Conservation (phyloP, 2,888 invertebrate species). For the Amblyjoppa proteus region DNA sequence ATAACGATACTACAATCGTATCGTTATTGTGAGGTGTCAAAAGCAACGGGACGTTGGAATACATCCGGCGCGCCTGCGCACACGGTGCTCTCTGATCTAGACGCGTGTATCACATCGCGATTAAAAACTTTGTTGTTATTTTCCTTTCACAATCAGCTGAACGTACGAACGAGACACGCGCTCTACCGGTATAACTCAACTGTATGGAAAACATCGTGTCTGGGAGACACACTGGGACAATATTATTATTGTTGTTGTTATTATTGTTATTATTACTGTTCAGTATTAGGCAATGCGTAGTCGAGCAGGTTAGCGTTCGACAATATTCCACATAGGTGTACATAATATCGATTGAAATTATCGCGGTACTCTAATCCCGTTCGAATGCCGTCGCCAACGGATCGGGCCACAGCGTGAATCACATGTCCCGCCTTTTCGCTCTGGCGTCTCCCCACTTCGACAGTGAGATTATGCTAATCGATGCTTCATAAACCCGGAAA, state of each 20-base stretch:
- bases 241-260: background rate
- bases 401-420: slow-evolving; percentile 33
- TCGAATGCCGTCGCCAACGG: slow-evolving; percentile 22
- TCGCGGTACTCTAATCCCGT: slow-evolving; percentile 19
- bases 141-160: slow-evolving; percentile 19
- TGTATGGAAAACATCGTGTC: background rate
- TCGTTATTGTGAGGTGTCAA: slow-evolving; percentile 39
- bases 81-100: slow-evolving; percentile 18
- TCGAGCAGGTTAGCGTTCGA: slow-evolving; percentile 9
- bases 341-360: slow-evolving; percentile 1
- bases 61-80: background rate
- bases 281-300: slow-evolving; percentile 5
- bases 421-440: background rate
- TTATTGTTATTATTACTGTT: background rate
- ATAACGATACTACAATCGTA: slow-evolving; percentile 66
- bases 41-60: background rate
- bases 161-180: background rate
- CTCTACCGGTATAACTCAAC: slow-evolving; percentile 18
- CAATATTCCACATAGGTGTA: background rate
- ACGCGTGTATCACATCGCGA: background rate
- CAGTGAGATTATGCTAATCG: slow-evolving; percentile 63
- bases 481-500: slow-evolving; percentile 67
- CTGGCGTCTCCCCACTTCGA: background rate
- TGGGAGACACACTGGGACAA: background rate
- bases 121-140: background rate